phyloP scores from a whole-genome alignment of 2,113 vertebrate species.

The Rhynchomys soricoides region DNA sequence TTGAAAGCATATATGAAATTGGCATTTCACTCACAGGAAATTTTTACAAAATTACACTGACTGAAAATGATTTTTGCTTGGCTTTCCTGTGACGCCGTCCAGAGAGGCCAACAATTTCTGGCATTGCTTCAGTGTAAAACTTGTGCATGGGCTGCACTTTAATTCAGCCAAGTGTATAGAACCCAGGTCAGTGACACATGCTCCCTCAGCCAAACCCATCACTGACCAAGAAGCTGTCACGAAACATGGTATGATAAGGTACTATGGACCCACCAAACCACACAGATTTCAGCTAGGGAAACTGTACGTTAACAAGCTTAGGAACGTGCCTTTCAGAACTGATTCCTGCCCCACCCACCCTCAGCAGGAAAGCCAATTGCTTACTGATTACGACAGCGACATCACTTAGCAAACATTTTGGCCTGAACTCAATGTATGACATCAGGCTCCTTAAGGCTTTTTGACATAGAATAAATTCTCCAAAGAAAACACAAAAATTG shows the following conservation, averaged over 20 bases:
- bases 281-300: constrained; percentile 58
- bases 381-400: constrained; percentile 80
- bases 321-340: constrained; percentile 49
- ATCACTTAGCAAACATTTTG: constrained; percentile 87
- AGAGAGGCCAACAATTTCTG: constrained; percentile 68
- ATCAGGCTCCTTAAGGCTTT: constrained; percentile 87
- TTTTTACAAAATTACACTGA: constrained; percentile 44
- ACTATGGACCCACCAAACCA: constrained; percentile 41
- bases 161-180: constrained; percentile 69
- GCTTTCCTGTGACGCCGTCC: constrained; percentile 68
- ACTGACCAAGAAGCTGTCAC: constrained; percentile 38
- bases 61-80: constrained; percentile 75
- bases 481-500: constrained; percentile 83
- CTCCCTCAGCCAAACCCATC: constrained; percentile 32
- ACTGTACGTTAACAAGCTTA: constrained; percentile 62
- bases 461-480: constrained; percentile 84
- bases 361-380: constrained; percentile 75
- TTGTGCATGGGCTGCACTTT: constrained; percentile 67
- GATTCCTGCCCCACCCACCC: constrained; percentile 19
- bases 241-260: constrained; percentile 9
- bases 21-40: constrained; percentile 72
- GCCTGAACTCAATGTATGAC: constrained; percentile 84
- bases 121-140: constrained; percentile 71
- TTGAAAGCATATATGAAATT: constrained; percentile 61
- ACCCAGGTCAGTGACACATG: constrained; percentile 69